phyloP scores from a whole-genome alignment of 2,888 invertebrate species.

The Chouioia cunea region DNA sequence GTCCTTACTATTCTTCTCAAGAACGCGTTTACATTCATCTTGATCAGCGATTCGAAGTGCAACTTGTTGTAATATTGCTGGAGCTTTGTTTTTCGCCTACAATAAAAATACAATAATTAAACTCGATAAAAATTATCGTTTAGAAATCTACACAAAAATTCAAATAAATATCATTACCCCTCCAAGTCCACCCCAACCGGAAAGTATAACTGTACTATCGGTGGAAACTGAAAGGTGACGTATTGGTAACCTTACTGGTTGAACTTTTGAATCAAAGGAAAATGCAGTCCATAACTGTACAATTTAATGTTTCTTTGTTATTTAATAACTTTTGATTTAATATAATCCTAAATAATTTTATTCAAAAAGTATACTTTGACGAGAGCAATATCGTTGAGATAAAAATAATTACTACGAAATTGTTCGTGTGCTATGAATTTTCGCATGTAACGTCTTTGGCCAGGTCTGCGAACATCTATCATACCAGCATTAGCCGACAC shows the following conservation, averaged over 20 bases:
- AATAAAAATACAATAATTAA: slow-evolving; percentile 66
- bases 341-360: not conserved
- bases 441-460: no score
- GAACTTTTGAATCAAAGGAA: slow-evolving; percentile 53
- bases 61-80: slow-evolving; percentile 73
- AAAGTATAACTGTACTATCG: slow-evolving; percentile 59
- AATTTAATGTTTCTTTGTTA: not conserved
- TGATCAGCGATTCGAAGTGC: slow-evolving; percentile 70
- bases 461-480: not conserved
- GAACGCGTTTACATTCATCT: slow-evolving; percentile 50
- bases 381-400: no score
- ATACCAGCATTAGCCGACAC: not conserved
- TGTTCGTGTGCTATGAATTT: not conserved
- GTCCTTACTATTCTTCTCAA: no score
- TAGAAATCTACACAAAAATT: not conserved
- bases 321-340: not conserved
- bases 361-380: not conserved
- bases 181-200: slow-evolving; percentile 61
- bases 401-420: not conserved
- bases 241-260: slow-evolving; percentile 55
- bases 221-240: slow-evolving; percentile 51
- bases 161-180: not conserved
- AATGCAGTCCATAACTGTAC: slow-evolving; percentile 48
- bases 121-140: slow-evolving; percentile 56
- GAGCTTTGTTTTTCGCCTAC: slow-evolving; percentile 57